Conservation (phyloP, 2,797 vertebrate species). For the Microhierax caerulescens region DNA sequence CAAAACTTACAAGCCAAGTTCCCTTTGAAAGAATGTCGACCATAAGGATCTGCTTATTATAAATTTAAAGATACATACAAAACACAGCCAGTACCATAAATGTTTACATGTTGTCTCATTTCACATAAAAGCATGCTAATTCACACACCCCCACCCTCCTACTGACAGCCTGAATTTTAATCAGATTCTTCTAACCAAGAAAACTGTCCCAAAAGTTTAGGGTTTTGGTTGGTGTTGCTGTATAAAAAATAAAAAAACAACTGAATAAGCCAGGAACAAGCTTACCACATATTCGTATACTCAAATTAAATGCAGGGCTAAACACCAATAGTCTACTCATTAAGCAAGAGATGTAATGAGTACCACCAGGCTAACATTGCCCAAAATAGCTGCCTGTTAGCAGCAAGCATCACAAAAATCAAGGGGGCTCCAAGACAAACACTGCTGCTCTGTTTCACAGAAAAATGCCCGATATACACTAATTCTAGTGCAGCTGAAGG, state of each 20-base stretch:
- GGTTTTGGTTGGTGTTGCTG: background rate
- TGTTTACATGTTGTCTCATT: background rate
- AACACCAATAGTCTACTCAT: background rate
- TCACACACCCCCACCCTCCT: background rate
- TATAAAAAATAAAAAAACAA: background rate
- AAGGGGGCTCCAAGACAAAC: background rate
- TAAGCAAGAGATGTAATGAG: background rate
- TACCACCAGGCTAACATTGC: background rate
- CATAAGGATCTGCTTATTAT: background rate
- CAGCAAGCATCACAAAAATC: background rate
- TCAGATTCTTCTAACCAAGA: background rate
- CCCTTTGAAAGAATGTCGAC: background rate
- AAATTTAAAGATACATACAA: background rate
- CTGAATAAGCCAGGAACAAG: background rate
- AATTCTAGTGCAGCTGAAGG: background rate
- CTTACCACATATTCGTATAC: background rate
- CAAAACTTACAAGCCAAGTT: background rate
- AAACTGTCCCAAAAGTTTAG: background rate
- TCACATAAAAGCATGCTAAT: background rate
- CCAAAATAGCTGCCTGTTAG: background rate
- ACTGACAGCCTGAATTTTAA: background rate
- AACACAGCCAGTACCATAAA: background rate
- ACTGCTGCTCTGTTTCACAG: background rate
- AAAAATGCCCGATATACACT: background rate
- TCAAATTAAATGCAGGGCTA: background rate